Percentiles rank a stretch among this genome's conserved stretches.
Conservation (phyloP, 2,113 vertebrate genomes). For the Pan paniscus region DNA sequence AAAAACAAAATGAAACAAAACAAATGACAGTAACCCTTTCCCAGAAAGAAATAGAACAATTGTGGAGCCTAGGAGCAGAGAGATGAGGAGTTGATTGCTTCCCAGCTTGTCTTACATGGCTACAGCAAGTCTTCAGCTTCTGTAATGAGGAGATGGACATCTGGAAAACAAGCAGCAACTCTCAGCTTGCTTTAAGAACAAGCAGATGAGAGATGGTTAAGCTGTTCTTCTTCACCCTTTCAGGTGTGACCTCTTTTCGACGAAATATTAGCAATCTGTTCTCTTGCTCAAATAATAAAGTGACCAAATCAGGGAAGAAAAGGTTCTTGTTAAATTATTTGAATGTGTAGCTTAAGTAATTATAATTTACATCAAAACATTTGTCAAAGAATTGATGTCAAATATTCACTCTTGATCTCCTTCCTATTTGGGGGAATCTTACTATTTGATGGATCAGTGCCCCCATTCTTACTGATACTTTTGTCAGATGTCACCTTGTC, state of each 20-base stretch:
- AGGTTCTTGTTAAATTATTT: constrained; percentile 82
- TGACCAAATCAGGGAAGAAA: constrained; percentile 78
- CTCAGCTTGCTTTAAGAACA: constrained; percentile 39
- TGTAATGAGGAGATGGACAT: background rate
- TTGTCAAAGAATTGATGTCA: constrained; percentile 81
- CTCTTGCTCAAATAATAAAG: constrained; percentile 82
- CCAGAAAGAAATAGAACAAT: constrained; percentile 67
- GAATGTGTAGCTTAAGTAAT: constrained; percentile 65
- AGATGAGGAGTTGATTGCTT: constrained; percentile 36
- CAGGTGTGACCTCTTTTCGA: constrained; percentile 48
- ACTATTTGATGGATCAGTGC: constrained; percentile 68
- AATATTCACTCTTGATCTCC: constrained; percentile 69
- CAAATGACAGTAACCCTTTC: constrained; percentile 31
- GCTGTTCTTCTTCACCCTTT: constrained; percentile 41
- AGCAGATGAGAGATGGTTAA: constrained; percentile 48
- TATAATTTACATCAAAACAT: constrained; percentile 77
- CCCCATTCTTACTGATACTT: constrained; percentile 54
- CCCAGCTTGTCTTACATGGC: background rate
- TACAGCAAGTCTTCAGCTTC: background rate
- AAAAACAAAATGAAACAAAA: background rate
- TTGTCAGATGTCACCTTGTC: constrained; percentile 73
- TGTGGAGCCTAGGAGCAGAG: constrained; percentile 36
- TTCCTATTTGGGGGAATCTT: constrained; percentile 76
- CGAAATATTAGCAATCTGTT: constrained; percentile 74
- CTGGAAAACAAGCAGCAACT: constrained; percentile 33